phyloP scores from a whole-genome alignment of 2,888 invertebrate genomes.

The Cybosia mesomella region DNA sequence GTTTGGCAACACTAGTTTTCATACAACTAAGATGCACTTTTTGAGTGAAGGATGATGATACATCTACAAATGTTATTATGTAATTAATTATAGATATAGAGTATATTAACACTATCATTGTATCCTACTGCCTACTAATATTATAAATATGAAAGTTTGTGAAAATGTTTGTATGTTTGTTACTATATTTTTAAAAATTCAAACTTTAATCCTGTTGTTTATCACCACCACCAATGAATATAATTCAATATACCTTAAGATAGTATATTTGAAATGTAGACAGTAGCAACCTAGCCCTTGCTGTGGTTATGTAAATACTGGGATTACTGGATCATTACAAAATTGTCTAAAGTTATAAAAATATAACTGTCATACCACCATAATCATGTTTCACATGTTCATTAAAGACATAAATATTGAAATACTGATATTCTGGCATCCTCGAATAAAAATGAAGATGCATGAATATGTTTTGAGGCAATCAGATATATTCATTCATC shows the following conservation, averaged over 20 bases:
- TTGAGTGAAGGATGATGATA: too few relatives aligned
- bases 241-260: background rate
- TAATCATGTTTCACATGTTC: background rate
- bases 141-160: too few relatives aligned
- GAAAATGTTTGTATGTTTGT: too few relatives aligned
- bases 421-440: background rate
- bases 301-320: background rate
- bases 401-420: constrained; percentile 6
- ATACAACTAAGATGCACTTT: too few relatives aligned
- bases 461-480: background rate
- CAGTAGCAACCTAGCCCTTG: background rate
- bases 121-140: too few relatives aligned
- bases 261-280: background rate
- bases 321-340: constrained; percentile 1
- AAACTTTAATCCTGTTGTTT: background rate
- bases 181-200: background rate
- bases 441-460: background rate
- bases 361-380: background rate
- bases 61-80: too few relatives aligned
- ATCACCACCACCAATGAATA: background rate
- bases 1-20: too few relatives aligned
- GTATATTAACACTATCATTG: too few relatives aligned
- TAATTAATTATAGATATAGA: too few relatives aligned
- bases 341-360: constrained; percentile 9
- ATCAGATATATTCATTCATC: background rate